Evolutionary conservation across 2,113 vertebrate species (phyloP), one percentile per base, ranked within the genome.

Genomic region (Anhinga anhinga): DNA sequence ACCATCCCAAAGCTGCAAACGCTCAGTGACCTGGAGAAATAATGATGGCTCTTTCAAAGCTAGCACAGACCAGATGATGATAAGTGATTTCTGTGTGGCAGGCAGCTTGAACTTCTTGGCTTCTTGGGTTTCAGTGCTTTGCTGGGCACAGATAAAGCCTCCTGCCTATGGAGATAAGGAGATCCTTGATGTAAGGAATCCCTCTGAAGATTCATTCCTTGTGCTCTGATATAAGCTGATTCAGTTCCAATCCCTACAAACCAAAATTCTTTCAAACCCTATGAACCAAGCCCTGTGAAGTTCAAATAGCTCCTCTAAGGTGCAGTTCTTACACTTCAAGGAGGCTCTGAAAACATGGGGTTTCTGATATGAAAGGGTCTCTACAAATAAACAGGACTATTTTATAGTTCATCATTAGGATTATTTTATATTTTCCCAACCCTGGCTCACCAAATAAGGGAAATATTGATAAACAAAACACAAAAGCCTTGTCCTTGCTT

Each of bases 81-180:
- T n/a, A 55, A 92, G 52, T 63, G 55, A 93, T 88, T 92, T 95
- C 79, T 79, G 26, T 45, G 55, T 47, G 44, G 42, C 80, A 91
- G 56, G 34, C 42, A 78, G 80, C 80, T 92, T 95, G 90, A 93
- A 84, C 80, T 88, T 84, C 80, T 63, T 32, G 5, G 67, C 21
- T 96, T 74, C 90, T 92, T 86, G 79, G 45, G 45, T 94, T 95
- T 91, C 90, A 77, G 62, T 72, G 62, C 58, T 93, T 92, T 85
- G 30, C 74, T 88, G 42, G 73, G 78, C 45, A 73, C 62, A 90
- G 79, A 96, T 94, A 96, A 95, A 94, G 36, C 77, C 61, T 95
- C 66, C 83, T 79, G 82, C 84, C 86, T 91, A 52, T 7, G 45
- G 66, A 87, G 95, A 96, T 95, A 95, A 93, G 80, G 36, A 86